phyloP scores from a whole-genome alignment of 2,888 invertebrate species.

The Hirtodrosophila cameraria region DNA sequence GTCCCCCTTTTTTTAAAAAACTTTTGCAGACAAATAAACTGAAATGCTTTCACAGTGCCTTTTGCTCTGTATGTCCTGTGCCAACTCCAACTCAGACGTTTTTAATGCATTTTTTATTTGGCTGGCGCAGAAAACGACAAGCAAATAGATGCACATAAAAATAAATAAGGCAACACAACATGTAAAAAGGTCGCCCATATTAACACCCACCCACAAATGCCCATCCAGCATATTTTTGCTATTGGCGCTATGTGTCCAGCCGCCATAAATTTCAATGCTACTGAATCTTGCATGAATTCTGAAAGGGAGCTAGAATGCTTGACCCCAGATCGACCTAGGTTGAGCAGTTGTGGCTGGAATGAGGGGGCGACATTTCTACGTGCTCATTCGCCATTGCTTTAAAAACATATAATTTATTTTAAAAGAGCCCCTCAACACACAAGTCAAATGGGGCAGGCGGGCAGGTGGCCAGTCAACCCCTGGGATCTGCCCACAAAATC shows the following conservation, averaged over 20 bases:
- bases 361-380: constrained; percentile 28
- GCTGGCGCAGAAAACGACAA: constrained; percentile 69
- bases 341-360: background rate
- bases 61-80: constrained; percentile 26
- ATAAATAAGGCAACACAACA: constrained; percentile 66
- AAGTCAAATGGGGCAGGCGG: constrained; percentile 43
- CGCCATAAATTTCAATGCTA: constrained; percentile 79
- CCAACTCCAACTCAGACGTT: constrained; percentile 62
- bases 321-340: constrained; percentile 33
- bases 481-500: constrained; percentile 56
- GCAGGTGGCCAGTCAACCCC: no score
- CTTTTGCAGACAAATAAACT: constrained; percentile 59
- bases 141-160: constrained; percentile 79
- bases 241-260: constrained; percentile 70
- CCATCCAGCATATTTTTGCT: constrained; percentile 58
- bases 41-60: constrained; percentile 43
- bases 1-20: constrained; percentile 19
- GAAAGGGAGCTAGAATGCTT: constrained; percentile 17
- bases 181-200: constrained; percentile 58
- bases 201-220: constrained; percentile 51
- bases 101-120: constrained; percentile 79
- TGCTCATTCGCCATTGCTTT: constrained; percentile 69
- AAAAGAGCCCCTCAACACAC: constrained; percentile 67
- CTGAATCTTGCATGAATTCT: constrained; percentile 72
- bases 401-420: constrained; percentile 79